phyloP scores from a whole-genome alignment of 2,797 vertebrate species.

The Catostomus latipinnis region DNA sequence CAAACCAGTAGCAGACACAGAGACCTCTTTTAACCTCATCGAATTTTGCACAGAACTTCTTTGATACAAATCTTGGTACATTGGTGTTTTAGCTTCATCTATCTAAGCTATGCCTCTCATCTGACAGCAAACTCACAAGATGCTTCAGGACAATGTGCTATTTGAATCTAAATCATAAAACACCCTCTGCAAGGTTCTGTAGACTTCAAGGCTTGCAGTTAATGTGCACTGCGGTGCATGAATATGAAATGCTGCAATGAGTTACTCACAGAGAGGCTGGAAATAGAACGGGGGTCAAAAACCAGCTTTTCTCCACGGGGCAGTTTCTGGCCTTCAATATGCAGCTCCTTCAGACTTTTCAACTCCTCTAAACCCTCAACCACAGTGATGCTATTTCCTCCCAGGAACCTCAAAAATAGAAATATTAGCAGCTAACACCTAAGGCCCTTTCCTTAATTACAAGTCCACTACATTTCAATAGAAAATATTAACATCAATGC shows the following conservation, averaged over 20 bases:
- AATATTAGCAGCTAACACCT: background rate
- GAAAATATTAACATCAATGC: background rate
- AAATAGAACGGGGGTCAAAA: conserved; percentile 89
- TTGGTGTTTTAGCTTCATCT: background rate
- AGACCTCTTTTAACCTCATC: conserved; percentile 73
- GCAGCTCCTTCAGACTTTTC: conserved; percentile 87
- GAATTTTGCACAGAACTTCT: conserved; percentile 64
- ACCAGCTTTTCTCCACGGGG: conserved; percentile 89
- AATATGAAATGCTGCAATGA: background rate
- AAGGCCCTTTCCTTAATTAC: background rate
- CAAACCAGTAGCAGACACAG: conserved; percentile 68
- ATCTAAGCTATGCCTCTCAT: conserved; percentile 36
- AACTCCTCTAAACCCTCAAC: conserved; percentile 90
- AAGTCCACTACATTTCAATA: background rate
- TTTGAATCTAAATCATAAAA: conserved; percentile 8
- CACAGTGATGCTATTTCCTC: conserved; percentile 89
- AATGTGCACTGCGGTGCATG: too few species aligned
- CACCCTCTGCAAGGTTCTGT: background rate
- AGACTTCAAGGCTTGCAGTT: too few species aligned
- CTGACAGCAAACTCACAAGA: conserved; percentile 45
- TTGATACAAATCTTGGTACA: conserved; percentile 61
- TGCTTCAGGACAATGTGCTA: conserved; percentile 3
- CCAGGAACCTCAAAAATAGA: conserved; percentile 84
- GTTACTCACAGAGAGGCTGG: conserved; percentile 86
- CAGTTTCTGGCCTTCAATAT: conserved; percentile 91